phyloP scores from a whole-genome alignment of 2,113 vertebrate species.

The Stigmatopora nigra region DNA sequence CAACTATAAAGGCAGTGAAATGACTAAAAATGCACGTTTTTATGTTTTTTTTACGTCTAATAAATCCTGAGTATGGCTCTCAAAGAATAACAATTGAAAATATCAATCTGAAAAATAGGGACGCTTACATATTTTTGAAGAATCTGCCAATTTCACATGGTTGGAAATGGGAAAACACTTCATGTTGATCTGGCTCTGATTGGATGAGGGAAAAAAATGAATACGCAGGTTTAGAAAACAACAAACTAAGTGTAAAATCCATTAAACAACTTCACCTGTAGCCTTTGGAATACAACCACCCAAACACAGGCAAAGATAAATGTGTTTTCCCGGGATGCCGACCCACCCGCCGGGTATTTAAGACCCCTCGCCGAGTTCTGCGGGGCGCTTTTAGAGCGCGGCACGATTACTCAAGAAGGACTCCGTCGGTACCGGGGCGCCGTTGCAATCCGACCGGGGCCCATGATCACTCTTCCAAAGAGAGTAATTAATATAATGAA shows the following conservation, averaged over 20 bases:
- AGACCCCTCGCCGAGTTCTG: conserved; percentile 65
- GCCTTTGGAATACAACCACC: conserved; percentile 4
- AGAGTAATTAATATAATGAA: conserved; percentile 91
- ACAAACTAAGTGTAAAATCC: no score
- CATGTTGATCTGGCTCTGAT: conserved; percentile 12
- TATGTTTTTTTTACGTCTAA: no score
- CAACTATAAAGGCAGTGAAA: no score
- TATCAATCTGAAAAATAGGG: neutral
- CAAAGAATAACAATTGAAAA: conserved; percentile 26
- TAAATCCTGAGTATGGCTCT: no score
- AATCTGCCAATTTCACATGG: no score
- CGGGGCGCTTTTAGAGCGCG: conserved; percentile 61
- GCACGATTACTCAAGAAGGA: conserved; percentile 78
- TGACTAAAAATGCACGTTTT: no score
- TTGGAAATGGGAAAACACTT: neutral
- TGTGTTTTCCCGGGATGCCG: conserved; percentile 63
- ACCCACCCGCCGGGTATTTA: conserved; percentile 64
- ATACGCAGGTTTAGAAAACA: no score
- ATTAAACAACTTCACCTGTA: neutral
- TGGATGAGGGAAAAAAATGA: neutral
- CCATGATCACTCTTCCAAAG: conserved; percentile 93
- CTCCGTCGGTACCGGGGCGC: conserved; percentile 68
- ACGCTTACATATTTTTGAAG: no score
- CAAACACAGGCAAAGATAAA: conserved; percentile 77
- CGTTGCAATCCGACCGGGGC: conserved; percentile 82